Base-by-base conservation (phyloP, 2,888 invertebrate species). In the Erebia palarica region DNA sequence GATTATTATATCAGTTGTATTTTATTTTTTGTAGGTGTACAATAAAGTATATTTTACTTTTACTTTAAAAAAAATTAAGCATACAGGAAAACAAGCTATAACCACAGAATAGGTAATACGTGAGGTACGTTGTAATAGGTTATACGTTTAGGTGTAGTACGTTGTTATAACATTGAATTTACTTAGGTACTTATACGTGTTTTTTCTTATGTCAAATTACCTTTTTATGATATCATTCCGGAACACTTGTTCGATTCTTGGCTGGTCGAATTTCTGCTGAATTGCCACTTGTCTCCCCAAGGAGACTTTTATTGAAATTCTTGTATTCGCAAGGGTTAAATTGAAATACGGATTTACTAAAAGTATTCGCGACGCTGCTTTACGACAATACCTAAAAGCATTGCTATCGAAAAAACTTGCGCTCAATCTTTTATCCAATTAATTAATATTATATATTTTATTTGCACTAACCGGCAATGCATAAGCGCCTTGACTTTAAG, bases 211-310 rank as follows among this genome's bases (percentile, higher is more conserved):
- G 11, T 47, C 47, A 75, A n/a, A n/a, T 77, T 76, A 75, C 11
- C 66, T 68, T 75, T 75, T 75, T 73, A 74, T 69, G 65, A 69
- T 61, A 55, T 70, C 71, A 13, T 71, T 72, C 70, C 16, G 49
- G 59, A 68, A 69, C 72, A 75, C 73, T 75, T 67, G 70, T 70
- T 66, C 69, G 64, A 55, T 61, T 18, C 65, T 73, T 57, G 44
- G 58, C 57, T 44, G 61, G 65, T 65, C 68, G 71, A 68, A 68
- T 71, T 44, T 27, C 71, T 21, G 63, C 36, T 61, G 57, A 73
- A 73, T 73, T 71, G 65, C 68, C 65, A 60, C 68, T 73, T 65
- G 64, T 70, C 68, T 57, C 58, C n/a, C 36, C 64, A 16, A 57
- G 44, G 53, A 58, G 68, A 59, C 18, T 60, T 65, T 70, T 69